Conservation (phyloP, 1,140 invertebrate genomes). For the Drosophila insularis region DNA sequence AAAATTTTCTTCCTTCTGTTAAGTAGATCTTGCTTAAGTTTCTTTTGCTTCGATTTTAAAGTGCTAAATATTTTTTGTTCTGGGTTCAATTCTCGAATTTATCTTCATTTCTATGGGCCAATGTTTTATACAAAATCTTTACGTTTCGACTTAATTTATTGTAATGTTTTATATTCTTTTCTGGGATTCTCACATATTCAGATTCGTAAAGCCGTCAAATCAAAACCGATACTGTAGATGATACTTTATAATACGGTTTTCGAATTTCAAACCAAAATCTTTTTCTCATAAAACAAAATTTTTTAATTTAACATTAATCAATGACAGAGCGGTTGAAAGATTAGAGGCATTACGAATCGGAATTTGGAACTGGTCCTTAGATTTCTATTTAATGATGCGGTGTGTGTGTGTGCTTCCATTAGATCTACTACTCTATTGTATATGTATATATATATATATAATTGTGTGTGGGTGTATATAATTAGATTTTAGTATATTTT, state of each 20-base stretch:
- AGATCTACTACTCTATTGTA: constrained; percentile 5
- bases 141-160: constrained; percentile 39
- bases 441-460: not conserved
- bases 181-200: not conserved
- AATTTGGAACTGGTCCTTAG: not conserved
- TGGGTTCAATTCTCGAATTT: not conserved
- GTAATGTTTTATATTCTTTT: not conserved
- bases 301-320: not conserved
- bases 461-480: not conserved
- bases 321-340: not conserved
- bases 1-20: not conserved
- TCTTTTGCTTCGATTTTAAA: not conserved
- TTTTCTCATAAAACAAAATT: not conserved
- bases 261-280: not conserved
- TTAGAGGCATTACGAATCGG: not conserved
- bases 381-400: not conserved
- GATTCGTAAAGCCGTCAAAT: not conserved
- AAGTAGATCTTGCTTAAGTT: not conserved
- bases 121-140: constrained; percentile 52
- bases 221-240: not conserved
- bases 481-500: constrained; percentile 37
- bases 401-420: constrained; percentile 1
- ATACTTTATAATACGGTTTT: not conserved
- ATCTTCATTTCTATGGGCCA: not conserved
- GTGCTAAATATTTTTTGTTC: not conserved